Evolutionary conservation across 2,888 invertebrate species (phyloP), one percentile per base, ranked within the genome.

Genomic region (Drosophila cognata): DNA sequence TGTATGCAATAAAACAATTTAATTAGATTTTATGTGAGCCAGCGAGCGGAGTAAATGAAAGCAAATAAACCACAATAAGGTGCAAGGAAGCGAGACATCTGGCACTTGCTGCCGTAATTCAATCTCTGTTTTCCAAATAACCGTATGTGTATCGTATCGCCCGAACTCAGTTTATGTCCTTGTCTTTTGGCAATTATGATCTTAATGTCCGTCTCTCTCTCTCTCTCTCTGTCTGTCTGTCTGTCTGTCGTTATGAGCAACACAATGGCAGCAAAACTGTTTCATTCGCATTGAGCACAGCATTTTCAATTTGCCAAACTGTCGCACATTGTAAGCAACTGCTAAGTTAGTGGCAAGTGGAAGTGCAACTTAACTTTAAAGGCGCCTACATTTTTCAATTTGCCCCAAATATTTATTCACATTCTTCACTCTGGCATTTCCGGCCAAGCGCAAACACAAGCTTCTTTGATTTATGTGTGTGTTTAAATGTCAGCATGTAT

Each of bases 11-110:
- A 84, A 87, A 87, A 86, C 90, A 86, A 82, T 87, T 87, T 87
- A 90, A 87, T 87, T 87, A 88, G 83, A 87, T 90, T 90, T 87
- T 82, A 90, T 87, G 74, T 77, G 76, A 69, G 62, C 62, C 73
- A 66, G 48, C 70, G 72, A 74, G 81, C 51, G 75, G 71, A 81
- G 76, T 74, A 81, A 80, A 87, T 90, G 88, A 90, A 88, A 90
- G 80, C 90, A 82, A 86, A 90, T 87, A 87, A 87, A 90, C 79
- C 88, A 81, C 86, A 88, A 89, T 89, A 74, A 82, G 75, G 74
- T 69, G 74, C 73, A 70, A 56, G 68, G 43, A 61, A 66, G 75
- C 68, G 65, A 65, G 64, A 48, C 71, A 79, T 61, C 75, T 80
- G 81, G 38, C 74, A 68, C 33, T 64, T 60, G 51, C 41, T 53